phyloP scores from a whole-genome alignment of 2,113 vertebrate species.

The Apteryx owenii region DNA sequence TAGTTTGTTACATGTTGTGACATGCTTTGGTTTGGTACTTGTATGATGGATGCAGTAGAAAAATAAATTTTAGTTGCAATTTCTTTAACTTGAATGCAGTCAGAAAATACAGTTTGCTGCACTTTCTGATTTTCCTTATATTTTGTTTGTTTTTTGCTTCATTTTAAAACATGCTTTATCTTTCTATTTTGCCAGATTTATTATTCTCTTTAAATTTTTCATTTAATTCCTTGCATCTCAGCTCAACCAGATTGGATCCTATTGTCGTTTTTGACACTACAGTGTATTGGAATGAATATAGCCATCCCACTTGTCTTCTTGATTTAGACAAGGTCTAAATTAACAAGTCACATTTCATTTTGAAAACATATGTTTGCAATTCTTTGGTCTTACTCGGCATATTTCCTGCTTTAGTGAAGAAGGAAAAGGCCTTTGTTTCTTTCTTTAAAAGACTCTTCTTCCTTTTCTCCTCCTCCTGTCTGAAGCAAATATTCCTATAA shows the following conservation, averaged over 20 bases:
- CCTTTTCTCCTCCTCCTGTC: constrained; percentile 32
- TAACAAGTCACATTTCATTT: constrained; percentile 70
- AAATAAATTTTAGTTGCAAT: background rate
- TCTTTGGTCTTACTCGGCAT: constrained; percentile 46
- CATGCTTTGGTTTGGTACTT: background rate
- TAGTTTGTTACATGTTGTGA: background rate
- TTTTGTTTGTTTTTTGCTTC: background rate
- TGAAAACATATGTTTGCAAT: constrained; percentile 73
- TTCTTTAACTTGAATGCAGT: background rate
- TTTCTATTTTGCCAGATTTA: constrained; percentile 56
- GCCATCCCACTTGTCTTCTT: constrained; percentile 49
- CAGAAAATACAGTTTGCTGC: background rate
- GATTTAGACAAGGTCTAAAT: constrained; percentile 70
- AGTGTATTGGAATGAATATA: constrained; percentile 61
- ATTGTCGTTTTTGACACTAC: constrained; percentile 55
- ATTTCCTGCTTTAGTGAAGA: constrained; percentile 44
- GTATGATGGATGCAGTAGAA: background rate
- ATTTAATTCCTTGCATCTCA: constrained; percentile 56
- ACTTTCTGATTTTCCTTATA: background rate
- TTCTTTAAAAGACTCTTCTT: constrained; percentile 28
- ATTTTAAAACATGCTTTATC: background rate
- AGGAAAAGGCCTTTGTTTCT: constrained; percentile 57
- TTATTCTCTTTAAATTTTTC: constrained; percentile 53
- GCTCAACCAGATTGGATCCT: background rate
- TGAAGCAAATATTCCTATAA: constrained; percentile 45